Evolutionary conservation across 2,113 vertebrate species (phyloP), one percentile per base, ranked within the genome.

Genomic region (Rhadina sibilatrix): DNA sequence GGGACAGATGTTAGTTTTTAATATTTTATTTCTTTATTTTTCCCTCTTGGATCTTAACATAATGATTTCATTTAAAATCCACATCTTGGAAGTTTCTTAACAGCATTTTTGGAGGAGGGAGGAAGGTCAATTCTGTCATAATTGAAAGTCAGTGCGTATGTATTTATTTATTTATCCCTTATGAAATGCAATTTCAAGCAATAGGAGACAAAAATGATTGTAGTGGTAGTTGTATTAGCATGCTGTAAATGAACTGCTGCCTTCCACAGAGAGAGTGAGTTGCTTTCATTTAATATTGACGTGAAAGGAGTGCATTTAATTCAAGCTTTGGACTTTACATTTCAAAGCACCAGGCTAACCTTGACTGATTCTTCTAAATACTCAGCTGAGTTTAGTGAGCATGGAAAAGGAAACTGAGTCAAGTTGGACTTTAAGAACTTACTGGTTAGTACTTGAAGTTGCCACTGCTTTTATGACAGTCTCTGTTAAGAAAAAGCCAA

Each of bases 1-100:
- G 47, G 91, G 87, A 85, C 91, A 97, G 89, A 74, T 87, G 94
- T 68, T 92, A 47, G 76, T 59, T 91, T 87, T 94, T 63, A 75
- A 88, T 96, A 50, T 83, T 91, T 69, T 87, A 70, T 89, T 97
- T 59, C 49, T 59, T 88, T 93, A 91, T 64, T 72, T 77, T 74
- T 52, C 87, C 83, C 83, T 65, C 44, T 78, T 81, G 86, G 23
- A 57, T 93, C 40, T 91, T 96, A 85, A 64, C 15, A 11, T 83
- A 74, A 83, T 80, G 68, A 80, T 96, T 96, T 87, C 30, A 40
- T 84, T 90, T 88, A 85, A 93, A 84, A 42, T 16, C 27, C 91
- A 52, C 38, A 63, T 76, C 86, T 95, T 77, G 37, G 60, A 70
- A 65, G 38, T 74, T 91, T 59, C 49, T 89, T 75, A 68, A 61